Base-by-base conservation (phyloP, 1,140 invertebrate genomes). In the Notospermus geniculatus region DNA sequence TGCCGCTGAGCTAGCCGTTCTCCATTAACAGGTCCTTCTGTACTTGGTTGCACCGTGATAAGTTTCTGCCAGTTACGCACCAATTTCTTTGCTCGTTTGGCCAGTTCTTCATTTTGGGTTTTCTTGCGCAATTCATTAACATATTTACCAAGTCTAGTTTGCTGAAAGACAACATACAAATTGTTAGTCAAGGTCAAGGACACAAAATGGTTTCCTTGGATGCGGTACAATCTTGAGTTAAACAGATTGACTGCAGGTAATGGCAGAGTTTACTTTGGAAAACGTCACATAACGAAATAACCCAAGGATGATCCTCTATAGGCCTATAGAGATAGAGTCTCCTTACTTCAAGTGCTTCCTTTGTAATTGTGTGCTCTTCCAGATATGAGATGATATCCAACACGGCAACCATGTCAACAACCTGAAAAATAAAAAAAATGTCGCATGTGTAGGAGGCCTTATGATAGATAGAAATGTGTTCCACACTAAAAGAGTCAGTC, bases 291-390 rank as follows among this genome's bases (percentile, higher is more conserved):
- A 4, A 7, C 32, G 15, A 7, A 4, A 36, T 36, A 36, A 36
- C 32, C 27, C 28, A 41, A 11, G 30, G 27, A 39, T n/a, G n/a
- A n/a, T n/a, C n/a, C n/a, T n/a, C n/a, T n/a, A n/a, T n/a, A n/a
- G n/a, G n/a, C n/a, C n/a, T n/a, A n/a, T n/a, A n/a, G n/a, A n/a
- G n/a, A n/a, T n/a, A n/a, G n/a, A n/a, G n/a, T n/a, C n/a, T n/a
- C n/a, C 81, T 83, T 84, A 93, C 92, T 89, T 95, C 93, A 84
- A 96, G 84, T 83, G 91, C 87, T 83, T 96, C 93, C 87, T 92
- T 93, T 82, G 93, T 95, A 84, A 97, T 91, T 82, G 89, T 87
- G 80, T 91, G 90, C 83, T 88, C 90, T 85, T 97, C 94, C 88
- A 96, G 85, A 78, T 90, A 86, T 80, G 89, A 87, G 84, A 97